Percentiles rank a stretch among this genome's conserved stretches.
These are phyloP conservation scores for Perognathus longimembris DNA, from an alignment of 2,113 vertebrate genomes.

Conservation along the genomic window DNA sequence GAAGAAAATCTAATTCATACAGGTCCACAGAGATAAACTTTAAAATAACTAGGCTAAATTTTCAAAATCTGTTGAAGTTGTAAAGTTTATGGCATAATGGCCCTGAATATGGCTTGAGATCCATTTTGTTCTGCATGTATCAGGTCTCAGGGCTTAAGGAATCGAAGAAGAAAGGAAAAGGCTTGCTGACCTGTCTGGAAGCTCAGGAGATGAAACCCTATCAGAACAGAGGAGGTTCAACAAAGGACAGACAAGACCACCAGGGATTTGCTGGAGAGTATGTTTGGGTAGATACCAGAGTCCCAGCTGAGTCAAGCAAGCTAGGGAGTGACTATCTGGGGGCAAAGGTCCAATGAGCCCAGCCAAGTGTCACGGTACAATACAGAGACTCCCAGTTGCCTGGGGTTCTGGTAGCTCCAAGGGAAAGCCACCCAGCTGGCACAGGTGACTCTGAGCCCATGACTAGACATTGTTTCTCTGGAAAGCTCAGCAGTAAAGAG, in stretches of 20 bases:
- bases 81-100: background rate
- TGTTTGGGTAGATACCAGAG: background rate
- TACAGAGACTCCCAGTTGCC: background rate
- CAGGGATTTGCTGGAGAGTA: background rate
- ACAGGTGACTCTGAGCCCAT: background rate
- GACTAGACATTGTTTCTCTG: background rate
- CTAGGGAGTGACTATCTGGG: background rate
- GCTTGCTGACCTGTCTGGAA: background rate
- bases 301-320: background rate
- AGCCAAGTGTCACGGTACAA: background rate
- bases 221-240: background rate
- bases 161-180: background rate
- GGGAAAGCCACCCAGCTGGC: background rate
- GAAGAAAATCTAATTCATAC: background rate
- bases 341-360: background rate
- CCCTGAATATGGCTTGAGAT: background rate
- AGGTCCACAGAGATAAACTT: background rate
- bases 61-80: background rate
- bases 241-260: background rate
- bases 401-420: background rate
- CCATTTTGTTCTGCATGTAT: background rate
- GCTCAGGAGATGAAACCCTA: background rate
- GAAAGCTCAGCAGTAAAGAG: conserved; percentile 9
- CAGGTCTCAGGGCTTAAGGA: background rate
- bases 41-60: background rate